A percentile compares a stretch with the other conserved stretches of the same genome.
Conservation (phyloP, 2,797 vertebrate species). For the Acipenser transmontanus region DNA sequence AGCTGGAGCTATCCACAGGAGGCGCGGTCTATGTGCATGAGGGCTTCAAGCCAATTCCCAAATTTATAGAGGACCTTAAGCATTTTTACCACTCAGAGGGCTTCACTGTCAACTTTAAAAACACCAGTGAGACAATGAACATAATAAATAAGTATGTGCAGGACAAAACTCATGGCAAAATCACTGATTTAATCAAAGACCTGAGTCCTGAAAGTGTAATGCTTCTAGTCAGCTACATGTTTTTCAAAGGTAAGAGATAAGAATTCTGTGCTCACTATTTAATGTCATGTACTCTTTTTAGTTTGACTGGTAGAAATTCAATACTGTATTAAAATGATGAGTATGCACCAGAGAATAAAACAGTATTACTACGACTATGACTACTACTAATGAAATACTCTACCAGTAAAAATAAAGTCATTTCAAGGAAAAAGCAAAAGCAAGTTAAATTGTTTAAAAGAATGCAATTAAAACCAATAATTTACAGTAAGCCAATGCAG, state of each 20-base stretch:
- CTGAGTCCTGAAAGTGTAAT: conserved; percentile 64
- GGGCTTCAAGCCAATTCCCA: conserved; percentile 44
- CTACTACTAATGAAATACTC: background rate
- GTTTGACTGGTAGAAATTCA: too few species aligned
- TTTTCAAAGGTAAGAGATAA: conserved; percentile 73
- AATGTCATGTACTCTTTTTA: too few species aligned
- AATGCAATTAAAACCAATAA: too few species aligned
- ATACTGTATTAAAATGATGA: too few species aligned
- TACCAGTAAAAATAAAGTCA: too few species aligned
- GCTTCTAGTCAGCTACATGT: conserved; percentile 76
- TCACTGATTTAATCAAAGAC: conserved; percentile 58
- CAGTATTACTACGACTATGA: background rate
- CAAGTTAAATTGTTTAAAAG: too few species aligned
- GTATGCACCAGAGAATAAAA: too few species aligned
- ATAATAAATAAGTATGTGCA: conserved; percentile 73
- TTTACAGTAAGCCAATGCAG: too few species aligned
- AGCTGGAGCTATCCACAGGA: conserved; percentile 50
- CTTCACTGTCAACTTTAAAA: conserved; percentile 63
- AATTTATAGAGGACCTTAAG: conserved; percentile 62
- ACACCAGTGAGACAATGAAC: conserved; percentile 37
- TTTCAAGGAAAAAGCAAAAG: too few species aligned
- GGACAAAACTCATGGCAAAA: conserved; percentile 75
- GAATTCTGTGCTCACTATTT: too few species aligned
- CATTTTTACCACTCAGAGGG: conserved; percentile 63
- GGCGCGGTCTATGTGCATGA: conserved; percentile 67